These are phyloP conservation scores for Myotis yumanensis DNA, from an alignment of 2,113 vertebrate genomes.

Conservation along the genomic window DNA sequence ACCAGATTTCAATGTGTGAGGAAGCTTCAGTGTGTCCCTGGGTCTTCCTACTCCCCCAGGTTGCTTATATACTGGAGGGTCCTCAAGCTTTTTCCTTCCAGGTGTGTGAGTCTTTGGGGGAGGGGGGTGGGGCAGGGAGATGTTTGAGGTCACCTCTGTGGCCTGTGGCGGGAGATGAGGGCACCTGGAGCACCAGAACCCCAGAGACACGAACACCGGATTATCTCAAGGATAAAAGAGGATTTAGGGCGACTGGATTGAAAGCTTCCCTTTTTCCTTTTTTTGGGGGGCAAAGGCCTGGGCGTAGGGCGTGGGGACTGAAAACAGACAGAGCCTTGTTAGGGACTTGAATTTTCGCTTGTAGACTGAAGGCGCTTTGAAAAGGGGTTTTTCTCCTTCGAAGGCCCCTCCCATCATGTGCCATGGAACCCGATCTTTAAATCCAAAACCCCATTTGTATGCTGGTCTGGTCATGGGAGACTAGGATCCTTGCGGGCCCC, in stretches of 20 bases:
- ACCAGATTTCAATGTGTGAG: neutral
- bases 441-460: slow-evolving; percentile 15
- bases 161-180: neutral
- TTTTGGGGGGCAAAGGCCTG: neutral
- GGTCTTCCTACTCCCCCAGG: neutral
- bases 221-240: neutral
- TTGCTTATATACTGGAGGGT: neutral
- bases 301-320: neutral
- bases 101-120: neutral
- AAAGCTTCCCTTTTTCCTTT: neutral
- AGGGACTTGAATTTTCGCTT: neutral
- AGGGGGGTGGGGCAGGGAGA: neutral
- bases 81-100: neutral
- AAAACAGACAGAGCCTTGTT: slow-evolving; percentile 1
- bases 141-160: neutral
- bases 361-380: neutral
- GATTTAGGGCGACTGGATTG: slow-evolving; percentile 2
- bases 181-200: neutral
- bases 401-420: neutral
- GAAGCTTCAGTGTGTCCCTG: neutral
- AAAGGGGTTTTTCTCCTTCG: neutral
- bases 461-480: neutral
- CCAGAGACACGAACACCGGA: neutral
- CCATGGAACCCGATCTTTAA: neutral
- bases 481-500: neutral